A percentile compares a stretch with the other conserved stretches of the same genome.
Evolutionary conservation across 2,888 invertebrate species (phyloP).

Genomic region (Neoascia interrupta): DNA sequence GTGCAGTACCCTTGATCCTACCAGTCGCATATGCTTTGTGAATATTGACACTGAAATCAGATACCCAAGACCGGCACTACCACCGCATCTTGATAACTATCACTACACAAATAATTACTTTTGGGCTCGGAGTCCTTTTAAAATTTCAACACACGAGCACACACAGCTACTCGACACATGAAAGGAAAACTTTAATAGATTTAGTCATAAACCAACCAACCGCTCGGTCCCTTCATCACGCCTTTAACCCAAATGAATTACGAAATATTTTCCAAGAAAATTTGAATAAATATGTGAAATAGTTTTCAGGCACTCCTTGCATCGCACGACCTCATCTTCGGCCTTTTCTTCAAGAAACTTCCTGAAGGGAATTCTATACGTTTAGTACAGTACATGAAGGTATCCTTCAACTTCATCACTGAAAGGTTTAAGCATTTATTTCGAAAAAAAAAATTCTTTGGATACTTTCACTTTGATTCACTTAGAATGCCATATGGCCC

Average conservation of each 20-base stretch:
- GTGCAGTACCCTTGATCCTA: neutral
- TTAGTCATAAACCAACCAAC: conserved; percentile 53
- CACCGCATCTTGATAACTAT: conserved; percentile 42
- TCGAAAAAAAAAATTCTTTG: conserved; percentile 4
- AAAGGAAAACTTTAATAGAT: conserved; percentile 66
- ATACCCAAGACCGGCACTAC: conserved; percentile 35
- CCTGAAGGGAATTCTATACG: conserved; percentile 3
- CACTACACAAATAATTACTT: conserved; percentile 59
- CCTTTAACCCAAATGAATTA: conserved; percentile 36
- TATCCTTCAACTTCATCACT: conserved; percentile 54
- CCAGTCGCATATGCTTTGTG: conserved; percentile 7
- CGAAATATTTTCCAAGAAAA: conserved; percentile 60
- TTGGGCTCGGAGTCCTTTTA: conserved; percentile 44
- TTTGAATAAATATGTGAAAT: conserved; percentile 64
- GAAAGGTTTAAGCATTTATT: conserved; percentile 49
- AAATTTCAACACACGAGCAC: neutral
- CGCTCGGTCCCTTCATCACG: neutral
- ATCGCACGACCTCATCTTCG: neutral
- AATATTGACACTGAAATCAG: conserved; percentile 63
- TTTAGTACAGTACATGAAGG: neutral
- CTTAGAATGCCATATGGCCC: conserved; percentile 39
- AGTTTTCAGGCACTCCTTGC: conserved; percentile 26
- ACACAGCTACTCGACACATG: conserved; percentile 8
- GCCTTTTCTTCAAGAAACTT: conserved; percentile 16
- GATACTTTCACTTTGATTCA: conserved; percentile 67